A percentile compares a stretch with the other conserved stretches of the same genome.
phyloP scores from a whole-genome alignment of 2,888 invertebrate species.

The Eupithecia exiguata region DNA sequence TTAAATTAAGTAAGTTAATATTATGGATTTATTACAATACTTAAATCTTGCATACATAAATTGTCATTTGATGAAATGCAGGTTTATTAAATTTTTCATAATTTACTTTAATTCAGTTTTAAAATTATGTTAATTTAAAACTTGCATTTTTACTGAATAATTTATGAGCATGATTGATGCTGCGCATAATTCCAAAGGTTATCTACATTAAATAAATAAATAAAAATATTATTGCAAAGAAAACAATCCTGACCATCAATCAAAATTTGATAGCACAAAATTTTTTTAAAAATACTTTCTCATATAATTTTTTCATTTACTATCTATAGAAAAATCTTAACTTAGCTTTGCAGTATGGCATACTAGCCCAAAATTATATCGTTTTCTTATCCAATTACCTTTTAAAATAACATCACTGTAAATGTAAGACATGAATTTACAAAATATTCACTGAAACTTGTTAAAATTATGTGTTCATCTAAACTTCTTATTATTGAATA shows the following conservation, averaged over 20 bases:
- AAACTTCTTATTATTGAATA: no score
- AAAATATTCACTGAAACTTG: no score
- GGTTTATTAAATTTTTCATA: not conserved
- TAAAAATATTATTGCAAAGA: not conserved
- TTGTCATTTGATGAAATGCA: not conserved
- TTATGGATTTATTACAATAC: not conserved
- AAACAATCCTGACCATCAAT: not conserved
- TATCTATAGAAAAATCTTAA: no score
- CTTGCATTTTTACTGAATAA: not conserved
- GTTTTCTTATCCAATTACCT: no score
- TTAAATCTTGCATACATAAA: not conserved
- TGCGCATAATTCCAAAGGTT: not conserved
- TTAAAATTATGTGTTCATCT: no score
- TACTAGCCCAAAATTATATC: no score
- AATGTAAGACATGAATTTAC: no score
- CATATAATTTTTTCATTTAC: no score
- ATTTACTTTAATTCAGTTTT: not conserved
- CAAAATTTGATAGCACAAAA: not conserved
- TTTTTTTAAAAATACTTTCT: no score
- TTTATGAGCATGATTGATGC: not conserved
- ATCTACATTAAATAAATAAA: not conserved
- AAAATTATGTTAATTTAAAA: not conserved
- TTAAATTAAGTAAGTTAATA: not conserved
- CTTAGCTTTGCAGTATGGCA: no score
- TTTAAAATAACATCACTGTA: no score